Conservation (phyloP, 2,113 vertebrate genomes). For the Calonectris borealis region DNA sequence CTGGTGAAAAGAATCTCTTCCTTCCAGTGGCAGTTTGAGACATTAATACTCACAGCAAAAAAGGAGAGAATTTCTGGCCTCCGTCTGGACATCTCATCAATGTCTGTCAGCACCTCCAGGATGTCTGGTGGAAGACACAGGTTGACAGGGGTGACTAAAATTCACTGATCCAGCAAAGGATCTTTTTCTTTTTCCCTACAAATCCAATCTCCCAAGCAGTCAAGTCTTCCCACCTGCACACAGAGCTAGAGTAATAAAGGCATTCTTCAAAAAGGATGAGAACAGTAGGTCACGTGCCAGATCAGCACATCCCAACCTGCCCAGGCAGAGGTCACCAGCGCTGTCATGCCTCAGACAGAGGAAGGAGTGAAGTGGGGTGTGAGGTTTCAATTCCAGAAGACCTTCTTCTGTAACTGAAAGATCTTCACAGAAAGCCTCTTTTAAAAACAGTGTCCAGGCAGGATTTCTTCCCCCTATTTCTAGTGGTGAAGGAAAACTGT, state of each 20-base stretch:
- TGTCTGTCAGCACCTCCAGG: conserved; percentile 91
- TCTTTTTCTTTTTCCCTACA: not conserved
- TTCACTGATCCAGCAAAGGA: not conserved
- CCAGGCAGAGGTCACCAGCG: not conserved
- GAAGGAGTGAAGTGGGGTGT: not conserved
- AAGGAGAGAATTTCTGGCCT: conserved; percentile 94
- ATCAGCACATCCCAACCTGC: not conserved
- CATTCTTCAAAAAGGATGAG: not conserved
- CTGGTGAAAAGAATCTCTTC: not conserved
- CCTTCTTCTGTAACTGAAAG: not conserved
- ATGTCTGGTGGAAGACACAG: conserved; percentile 78
- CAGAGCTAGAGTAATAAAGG: not conserved
- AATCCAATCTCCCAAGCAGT: not conserved
- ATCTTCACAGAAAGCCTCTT: not conserved
- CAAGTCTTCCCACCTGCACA: not conserved
- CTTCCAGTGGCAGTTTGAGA: not conserved
- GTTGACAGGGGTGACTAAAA: not conserved
- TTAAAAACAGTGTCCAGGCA: not conserved
- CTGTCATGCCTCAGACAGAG: not conserved
- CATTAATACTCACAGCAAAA: conserved; percentile 85
- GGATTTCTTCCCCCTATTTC: not conserved
- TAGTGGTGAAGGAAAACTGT: not conserved
- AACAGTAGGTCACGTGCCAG: not conserved
- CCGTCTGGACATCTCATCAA: conserved; percentile 96
- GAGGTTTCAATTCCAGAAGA: not conserved